Evolutionary conservation across 2,797 vertebrate species (phyloP), one percentile per base, ranked within the genome.

Genomic region (Danio kyathit): DNA sequence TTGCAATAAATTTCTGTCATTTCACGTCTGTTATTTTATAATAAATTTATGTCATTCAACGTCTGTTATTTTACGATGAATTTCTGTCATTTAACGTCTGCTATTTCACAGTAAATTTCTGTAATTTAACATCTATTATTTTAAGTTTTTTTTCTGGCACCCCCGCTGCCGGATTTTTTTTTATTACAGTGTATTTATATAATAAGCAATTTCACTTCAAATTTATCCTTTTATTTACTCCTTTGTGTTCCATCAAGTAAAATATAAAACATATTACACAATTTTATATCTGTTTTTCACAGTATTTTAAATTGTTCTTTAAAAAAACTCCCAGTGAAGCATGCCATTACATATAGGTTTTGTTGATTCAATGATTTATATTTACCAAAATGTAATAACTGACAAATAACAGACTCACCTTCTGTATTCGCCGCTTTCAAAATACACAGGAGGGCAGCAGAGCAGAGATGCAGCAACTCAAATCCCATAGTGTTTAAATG

Each of bases 391-490:
- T n/a, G n/a, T n/a, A 8, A 52, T 11, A 11, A 38, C 11, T 5
- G 5, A 46, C 12, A 5, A 29, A 38, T 7, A 75, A 11, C n/a
- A 14, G 13, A 5, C 66, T 66, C 14, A 72, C 82, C 78, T 72
- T 5, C 21, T 17, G 80, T 44, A n/a, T 65, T 13, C 4, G 6
- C 59, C 51, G 12, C 14, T 6, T 9, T 73, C 52, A 73, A 13
- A 2, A 67, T 44, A 16, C 63, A 43, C 4, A n/a, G 13, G 29
- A 72, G 4, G 61, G 43, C 0, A 60, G 43, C 6, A 56, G 51
- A n/a, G 38, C 29, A 29, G 29, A 29, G 29, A 44, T 59, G 56
- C 41, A 56, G 61, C 19, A 78, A 4, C 1, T 40, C 64, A 64
- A 16, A 52, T 21, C 12, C 60, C 74, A 75, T 64, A 40, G 16